These are phyloP conservation scores for Caenorhabditis sulstoni DNA, from an alignment of 2,888 invertebrate species.

Conservation along the genomic window DNA sequence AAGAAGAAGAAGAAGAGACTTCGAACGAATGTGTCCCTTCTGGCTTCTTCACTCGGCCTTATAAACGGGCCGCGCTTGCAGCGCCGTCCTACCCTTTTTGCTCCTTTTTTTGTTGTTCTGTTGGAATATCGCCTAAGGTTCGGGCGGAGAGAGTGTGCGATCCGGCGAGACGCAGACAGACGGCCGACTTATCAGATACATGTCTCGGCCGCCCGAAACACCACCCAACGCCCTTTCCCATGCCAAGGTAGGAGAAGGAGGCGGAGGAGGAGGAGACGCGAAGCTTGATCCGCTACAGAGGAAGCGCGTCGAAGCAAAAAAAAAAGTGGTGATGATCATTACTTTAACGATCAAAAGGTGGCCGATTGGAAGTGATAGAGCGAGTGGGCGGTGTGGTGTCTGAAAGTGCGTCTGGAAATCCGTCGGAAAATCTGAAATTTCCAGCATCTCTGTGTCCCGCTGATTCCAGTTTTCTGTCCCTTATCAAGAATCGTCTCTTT, in stretches of 20 bases:
- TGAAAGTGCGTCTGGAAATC: no score
- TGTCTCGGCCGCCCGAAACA: conserved; percentile 47
- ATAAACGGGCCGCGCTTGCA: conserved; percentile 54
- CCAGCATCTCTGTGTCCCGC: no score
- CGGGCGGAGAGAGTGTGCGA: conserved; percentile 14
- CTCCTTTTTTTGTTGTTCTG: conserved; percentile 58
- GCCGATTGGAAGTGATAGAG: not conserved
- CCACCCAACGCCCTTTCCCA: conserved; percentile 51
- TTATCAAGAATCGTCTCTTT: no score
- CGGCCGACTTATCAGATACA: conserved; percentile 51
- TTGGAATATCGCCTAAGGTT: conserved; percentile 54
- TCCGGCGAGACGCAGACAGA: conserved; percentile 29
- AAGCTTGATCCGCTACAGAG: no score
- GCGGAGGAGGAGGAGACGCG: conserved; percentile 1
- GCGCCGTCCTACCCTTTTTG: conserved; percentile 55
- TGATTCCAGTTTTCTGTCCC: no score
- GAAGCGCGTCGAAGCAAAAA: no score
- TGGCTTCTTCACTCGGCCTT: conserved; percentile 23
- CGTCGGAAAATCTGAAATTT: no score
- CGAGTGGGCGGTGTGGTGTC: no score
- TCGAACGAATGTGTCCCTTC: conserved; percentile 27
- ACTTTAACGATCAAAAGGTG: not conserved
- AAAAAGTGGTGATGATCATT: not conserved
- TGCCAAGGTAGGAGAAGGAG: conserved; percentile 20
- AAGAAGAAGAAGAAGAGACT: not conserved